Evolutionary conservation across 2,797 vertebrate species (phyloP).

Genomic region (Enteromius fasciolatus): DNA sequence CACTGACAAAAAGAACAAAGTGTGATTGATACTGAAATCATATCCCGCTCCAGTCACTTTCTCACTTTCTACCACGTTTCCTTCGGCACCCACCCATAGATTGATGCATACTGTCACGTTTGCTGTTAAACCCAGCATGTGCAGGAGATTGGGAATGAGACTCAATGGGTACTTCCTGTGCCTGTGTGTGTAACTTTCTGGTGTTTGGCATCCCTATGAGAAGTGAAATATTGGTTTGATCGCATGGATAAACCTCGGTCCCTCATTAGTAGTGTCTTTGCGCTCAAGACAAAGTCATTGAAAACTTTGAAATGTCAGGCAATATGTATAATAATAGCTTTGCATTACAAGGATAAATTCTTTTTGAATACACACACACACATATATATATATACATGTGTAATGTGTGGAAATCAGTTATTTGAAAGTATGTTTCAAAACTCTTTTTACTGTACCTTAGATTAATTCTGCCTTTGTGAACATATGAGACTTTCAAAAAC

Average conservation of each 20-base stretch:
- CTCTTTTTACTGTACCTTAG: too few species aligned
- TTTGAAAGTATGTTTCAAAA: too few species aligned
- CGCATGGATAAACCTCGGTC: not conserved
- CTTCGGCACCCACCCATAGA: constrained; percentile 43
- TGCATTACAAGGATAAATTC: too few species aligned
- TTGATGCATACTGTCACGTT: constrained; percentile 61
- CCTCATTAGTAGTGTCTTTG: constrained; percentile 1
- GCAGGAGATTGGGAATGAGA: constrained; percentile 33
- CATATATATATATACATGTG: too few species aligned
- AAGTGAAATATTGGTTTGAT: constrained; percentile 47
- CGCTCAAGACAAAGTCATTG: not conserved
- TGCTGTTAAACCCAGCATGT: constrained; percentile 34
- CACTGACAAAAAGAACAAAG: constrained; percentile 54
- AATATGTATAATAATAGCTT: too few species aligned
- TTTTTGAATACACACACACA: not conserved
- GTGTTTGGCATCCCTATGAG: constrained; percentile 16
- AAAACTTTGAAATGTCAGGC: not conserved
- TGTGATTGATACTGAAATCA: constrained; percentile 68
- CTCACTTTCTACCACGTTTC: constrained; percentile 41
- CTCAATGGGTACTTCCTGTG: constrained; percentile 36
- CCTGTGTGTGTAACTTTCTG: not conserved
- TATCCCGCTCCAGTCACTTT: constrained; percentile 52
- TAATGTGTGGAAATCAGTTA: too few species aligned
- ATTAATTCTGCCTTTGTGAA: too few species aligned
- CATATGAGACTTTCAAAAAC: too few species aligned